These are phyloP conservation scores for Pipra filicauda DNA, from an alignment of 2,113 vertebrate genomes.

Conservation along the genomic window DNA sequence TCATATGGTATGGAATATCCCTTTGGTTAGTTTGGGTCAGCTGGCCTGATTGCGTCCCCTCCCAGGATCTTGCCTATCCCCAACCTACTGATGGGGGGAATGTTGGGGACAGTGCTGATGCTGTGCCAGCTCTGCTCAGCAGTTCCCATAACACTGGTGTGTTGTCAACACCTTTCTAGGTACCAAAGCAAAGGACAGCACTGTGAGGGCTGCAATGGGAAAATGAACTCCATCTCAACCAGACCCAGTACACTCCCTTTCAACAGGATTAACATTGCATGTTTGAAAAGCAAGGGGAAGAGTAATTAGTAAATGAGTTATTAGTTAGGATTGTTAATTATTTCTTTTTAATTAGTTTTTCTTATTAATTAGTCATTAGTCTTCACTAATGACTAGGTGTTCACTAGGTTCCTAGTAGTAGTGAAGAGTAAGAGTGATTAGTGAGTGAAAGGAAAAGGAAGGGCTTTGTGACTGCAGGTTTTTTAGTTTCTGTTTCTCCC, in stretches of 20 bases:
- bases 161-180: background rate
- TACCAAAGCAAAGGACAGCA: background rate
- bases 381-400: background rate
- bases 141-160: background rate
- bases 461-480: background rate
- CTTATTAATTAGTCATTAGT: background rate
- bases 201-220: background rate
- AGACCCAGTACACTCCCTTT: background rate
- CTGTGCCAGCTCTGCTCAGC: background rate
- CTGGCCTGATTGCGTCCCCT: background rate
- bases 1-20: background rate
- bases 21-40: background rate
- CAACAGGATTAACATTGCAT: background rate
- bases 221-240: background rate
- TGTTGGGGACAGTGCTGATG: background rate
- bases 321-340: background rate
- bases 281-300: background rate
- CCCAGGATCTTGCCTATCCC: background rate
- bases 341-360: background rate
- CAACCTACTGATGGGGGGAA: background rate
- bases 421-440: background rate
- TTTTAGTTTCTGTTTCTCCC: background rate
- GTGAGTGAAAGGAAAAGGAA: background rate
- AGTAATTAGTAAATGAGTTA: background rate
- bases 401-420: background rate